Conservation (phyloP, 2,888 invertebrate genomes). For the Dicranocentrus wangi region DNA sequence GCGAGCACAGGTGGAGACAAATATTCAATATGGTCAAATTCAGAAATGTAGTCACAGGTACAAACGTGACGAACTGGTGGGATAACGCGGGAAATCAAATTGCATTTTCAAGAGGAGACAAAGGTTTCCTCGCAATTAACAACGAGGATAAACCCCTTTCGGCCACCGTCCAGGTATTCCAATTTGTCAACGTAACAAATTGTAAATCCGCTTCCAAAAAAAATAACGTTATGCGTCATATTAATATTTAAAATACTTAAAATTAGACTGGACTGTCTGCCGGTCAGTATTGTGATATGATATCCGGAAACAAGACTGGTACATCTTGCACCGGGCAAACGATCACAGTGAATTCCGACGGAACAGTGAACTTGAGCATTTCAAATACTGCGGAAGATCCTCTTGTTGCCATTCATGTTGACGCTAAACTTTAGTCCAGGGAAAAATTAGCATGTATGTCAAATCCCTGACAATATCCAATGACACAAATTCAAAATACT, state of each 20-base stretch:
- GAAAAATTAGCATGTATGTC: too few species aligned
- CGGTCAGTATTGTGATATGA: conserved; percentile 78
- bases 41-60: conserved; percentile 78
- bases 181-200: too few species aligned
- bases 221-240: too few species aligned
- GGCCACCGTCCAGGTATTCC: conserved; percentile 67
- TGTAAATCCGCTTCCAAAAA: too few species aligned
- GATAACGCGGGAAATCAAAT: conserved; percentile 75
- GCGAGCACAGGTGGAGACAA: conserved; percentile 84
- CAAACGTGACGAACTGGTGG: conserved; percentile 74
- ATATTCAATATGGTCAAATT: conserved; percentile 86
- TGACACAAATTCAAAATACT: too few species aligned
- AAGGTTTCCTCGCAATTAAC: conserved; percentile 76
- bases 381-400: conserved; percentile 74
- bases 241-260: too few species aligned
- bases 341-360: conserved; percentile 75
- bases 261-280: conserved; percentile 75
- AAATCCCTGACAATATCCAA: too few species aligned
- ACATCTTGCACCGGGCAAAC: conserved; percentile 75
- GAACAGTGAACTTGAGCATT: conserved; percentile 74
- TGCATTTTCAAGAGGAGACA: conserved; percentile 75
- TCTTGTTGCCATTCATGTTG: conserved; percentile 75
- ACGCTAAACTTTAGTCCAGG: too few species aligned
- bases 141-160: conserved; percentile 73
- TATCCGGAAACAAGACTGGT: conserved; percentile 74